Conservation (phyloP, 92 coral and sea anemone genomes). For the Metridium senile region DNA sequence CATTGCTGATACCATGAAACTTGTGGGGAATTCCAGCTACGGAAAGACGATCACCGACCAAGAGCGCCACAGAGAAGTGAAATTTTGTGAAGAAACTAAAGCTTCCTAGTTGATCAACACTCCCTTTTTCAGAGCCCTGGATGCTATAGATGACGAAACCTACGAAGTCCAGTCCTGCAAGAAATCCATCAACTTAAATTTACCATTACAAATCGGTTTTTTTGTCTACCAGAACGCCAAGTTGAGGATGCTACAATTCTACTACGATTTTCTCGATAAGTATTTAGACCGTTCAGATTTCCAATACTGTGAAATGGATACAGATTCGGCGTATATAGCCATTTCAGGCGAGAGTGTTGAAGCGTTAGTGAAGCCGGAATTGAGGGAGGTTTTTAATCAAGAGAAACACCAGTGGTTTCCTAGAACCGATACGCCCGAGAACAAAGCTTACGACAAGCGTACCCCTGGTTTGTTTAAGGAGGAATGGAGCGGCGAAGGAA, state of each 20-base stretch:
- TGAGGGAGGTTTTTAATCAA: slow-evolving; percentile 14
- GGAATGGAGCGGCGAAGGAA: slow-evolving; percentile 37
- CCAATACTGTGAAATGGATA: slow-evolving; percentile 47
- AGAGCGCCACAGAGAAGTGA: slow-evolving; percentile 33
- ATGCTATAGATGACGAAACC: slow-evolving; percentile 30
- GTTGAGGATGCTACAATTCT: slow-evolving; percentile 45
- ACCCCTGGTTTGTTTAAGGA: slow-evolving; percentile 37
- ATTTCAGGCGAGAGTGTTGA: slow-evolving; percentile 36
- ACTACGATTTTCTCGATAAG: slow-evolving; percentile 45
- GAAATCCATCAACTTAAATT: slow-evolving; percentile 22
- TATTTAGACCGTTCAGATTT: slow-evolving; percentile 39
- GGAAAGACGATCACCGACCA: slow-evolving; percentile 42
- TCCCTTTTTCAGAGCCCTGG: slow-evolving; percentile 34
- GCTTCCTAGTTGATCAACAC: slow-evolving; percentile 32
- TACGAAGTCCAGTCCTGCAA: slow-evolving; percentile 28
- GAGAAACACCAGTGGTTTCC: slow-evolving; percentile 52
- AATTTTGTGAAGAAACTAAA: slow-evolving; percentile 27
- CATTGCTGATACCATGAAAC: slow-evolving; percentile 54
- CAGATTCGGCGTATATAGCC: slow-evolving; percentile 51
- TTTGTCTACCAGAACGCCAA: slow-evolving; percentile 57
- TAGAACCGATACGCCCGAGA: slow-evolving; percentile 38
- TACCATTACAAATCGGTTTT: slow-evolving; percentile 24
- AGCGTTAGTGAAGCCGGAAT: slow-evolving; percentile 50
- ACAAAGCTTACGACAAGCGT: slow-evolving; percentile 38
- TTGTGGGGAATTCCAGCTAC: slow-evolving; percentile 37